phyloP scores from a whole-genome alignment of 2,797 vertebrate genomes.

The Pseudocheirus occidentalis region DNA sequence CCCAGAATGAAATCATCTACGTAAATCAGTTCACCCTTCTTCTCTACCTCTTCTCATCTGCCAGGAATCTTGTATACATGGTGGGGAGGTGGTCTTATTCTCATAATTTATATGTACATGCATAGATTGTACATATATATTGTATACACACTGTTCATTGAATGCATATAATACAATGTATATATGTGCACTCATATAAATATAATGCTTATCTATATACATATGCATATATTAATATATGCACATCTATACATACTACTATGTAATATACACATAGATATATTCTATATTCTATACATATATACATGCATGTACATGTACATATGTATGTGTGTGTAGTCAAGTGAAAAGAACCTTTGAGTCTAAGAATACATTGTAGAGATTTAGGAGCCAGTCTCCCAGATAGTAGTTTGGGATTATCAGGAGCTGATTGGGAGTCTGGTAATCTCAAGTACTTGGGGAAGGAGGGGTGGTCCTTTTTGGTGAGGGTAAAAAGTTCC shows the following conservation, averaged over 20 bases:
- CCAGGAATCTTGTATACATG: slow-evolving; percentile 56
- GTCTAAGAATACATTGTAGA: background rate
- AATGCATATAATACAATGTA: background rate
- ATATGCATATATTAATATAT: background rate
- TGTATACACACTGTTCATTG: background rate
- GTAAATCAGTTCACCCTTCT: slow-evolving; percentile 58
- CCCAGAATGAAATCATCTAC: slow-evolving; percentile 54
- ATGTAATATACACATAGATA: background rate
- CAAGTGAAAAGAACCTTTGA: slow-evolving; percentile 26
- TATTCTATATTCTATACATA: background rate
- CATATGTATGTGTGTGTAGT: background rate
- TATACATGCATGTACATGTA: background rate
- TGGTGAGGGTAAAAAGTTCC: background rate
- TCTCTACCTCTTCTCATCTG: slow-evolving; percentile 8
- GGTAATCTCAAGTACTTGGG: background rate
- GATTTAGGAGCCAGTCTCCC: background rate
- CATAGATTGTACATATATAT: background rate
- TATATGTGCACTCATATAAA: background rate
- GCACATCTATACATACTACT: background rate
- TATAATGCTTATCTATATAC: too few species aligned
- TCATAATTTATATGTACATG: background rate
- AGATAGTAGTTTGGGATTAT: background rate
- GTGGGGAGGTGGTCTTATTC: background rate
- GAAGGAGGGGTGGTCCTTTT: rapidly evolving
- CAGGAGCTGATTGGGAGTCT: background rate